Conservation (phyloP, 2,888 invertebrate genomes). For the Nineta flava region DNA sequence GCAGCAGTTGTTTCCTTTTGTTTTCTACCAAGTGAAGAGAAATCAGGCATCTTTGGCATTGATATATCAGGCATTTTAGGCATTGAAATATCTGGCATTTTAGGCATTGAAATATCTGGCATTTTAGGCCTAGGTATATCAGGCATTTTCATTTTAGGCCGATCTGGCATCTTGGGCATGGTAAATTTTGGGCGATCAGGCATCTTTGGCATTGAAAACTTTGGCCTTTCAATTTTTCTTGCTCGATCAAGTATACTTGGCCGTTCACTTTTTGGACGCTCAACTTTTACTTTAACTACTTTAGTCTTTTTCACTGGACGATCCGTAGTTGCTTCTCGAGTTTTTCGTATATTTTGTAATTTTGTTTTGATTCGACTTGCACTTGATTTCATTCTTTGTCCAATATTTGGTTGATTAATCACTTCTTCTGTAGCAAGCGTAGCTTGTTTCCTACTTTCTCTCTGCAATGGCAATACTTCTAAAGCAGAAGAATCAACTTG, state of each 20-base stretch:
- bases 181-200: slow-evolving; percentile 35
- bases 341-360: slow-evolving; percentile 33
- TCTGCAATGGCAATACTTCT: slow-evolving; percentile 43
- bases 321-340: slow-evolving; percentile 19
- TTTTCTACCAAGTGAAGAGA: slow-evolving; percentile 24
- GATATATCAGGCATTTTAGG: slow-evolving; percentile 27
- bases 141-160: slow-evolving; percentile 32
- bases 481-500: slow-evolving; percentile 51
- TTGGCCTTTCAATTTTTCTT: slow-evolving; percentile 36
- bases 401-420: slow-evolving; percentile 29
- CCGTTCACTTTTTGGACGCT: slow-evolving; percentile 26
- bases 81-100: slow-evolving; percentile 22
- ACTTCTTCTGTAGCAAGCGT: slow-evolving; percentile 7
- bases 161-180: slow-evolving; percentile 33
- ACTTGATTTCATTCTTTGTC: slow-evolving; percentile 49
- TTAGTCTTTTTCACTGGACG: slow-evolving; percentile 23
- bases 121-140: slow-evolving; percentile 19
- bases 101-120: slow-evolving; percentile 39
- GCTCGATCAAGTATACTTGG: slow-evolving; percentile 21
- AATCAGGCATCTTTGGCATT: slow-evolving; percentile 17
- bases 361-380: slow-evolving; percentile 57
- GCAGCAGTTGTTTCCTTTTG: slow-evolving; percentile 22
- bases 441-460: slow-evolving; percentile 26
- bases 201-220: slow-evolving; percentile 29
- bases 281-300: slow-evolving; percentile 14